Percentiles rank a stretch among this genome's conserved stretches.
Conservation (phyloP, 1,140 invertebrate genomes). For the Diorhabda carinulata region DNA sequence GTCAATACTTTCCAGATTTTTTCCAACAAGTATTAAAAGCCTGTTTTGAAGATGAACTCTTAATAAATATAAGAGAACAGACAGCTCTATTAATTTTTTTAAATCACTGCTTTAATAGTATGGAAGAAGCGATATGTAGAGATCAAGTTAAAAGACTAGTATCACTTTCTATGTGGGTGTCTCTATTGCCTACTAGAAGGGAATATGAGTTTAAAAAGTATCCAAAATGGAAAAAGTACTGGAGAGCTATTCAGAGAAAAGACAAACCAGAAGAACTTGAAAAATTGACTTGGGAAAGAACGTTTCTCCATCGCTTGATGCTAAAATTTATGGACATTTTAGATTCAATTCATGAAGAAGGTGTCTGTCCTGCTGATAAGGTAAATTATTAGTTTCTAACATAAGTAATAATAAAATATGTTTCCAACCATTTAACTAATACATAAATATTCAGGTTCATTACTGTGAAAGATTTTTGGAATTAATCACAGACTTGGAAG, state of each 20-base stretch:
- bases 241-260: slow-evolving; percentile 83
- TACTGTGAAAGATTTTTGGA: slow-evolving; percentile 97
- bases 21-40: slow-evolving; percentile 79
- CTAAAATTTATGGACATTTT: slow-evolving; percentile 86
- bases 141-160: slow-evolving; percentile 90
- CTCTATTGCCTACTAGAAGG: slow-evolving; percentile 75
- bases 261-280: slow-evolving; percentile 71
- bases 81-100: slow-evolving; percentile 86
- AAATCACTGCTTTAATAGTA: slow-evolving; percentile 95
- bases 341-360: slow-evolving; percentile 67
- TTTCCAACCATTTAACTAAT: too few species aligned
- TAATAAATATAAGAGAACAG: slow-evolving; percentile 69
- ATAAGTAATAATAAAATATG: too few species aligned
- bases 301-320: slow-evolving; percentile 84
- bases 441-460: slow-evolving; percentile 50
- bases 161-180: slow-evolving; percentile 91
- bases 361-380: slow-evolving; percentile 54
- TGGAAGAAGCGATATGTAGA: slow-evolving; percentile 90
- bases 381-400: slow-evolving; percentile 38
- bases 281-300: slow-evolving; percentile 80
- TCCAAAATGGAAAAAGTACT: slow-evolving; percentile 90
- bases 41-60: slow-evolving; percentile 56
- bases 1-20: slow-evolving; percentile 81
- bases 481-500: slow-evolving; percentile 93
- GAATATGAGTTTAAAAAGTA: slow-evolving; percentile 82